These are phyloP conservation scores for Hemicordylus capensis DNA, from an alignment of 2,113 vertebrate genomes.

Conservation along the genomic window DNA sequence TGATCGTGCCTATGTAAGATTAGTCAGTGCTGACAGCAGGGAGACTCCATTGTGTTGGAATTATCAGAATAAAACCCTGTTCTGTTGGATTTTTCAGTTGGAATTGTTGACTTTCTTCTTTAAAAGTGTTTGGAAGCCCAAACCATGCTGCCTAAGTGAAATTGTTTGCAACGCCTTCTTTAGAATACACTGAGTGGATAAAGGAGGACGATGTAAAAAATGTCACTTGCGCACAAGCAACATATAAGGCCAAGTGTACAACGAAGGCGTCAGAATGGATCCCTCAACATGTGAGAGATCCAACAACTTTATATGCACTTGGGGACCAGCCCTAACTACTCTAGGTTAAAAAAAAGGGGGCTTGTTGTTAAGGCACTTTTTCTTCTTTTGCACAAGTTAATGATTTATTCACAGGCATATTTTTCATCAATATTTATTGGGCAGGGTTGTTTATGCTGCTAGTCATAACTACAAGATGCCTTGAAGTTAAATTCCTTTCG, in stretches of 20 bases:
- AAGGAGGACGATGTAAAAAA: too few species aligned
- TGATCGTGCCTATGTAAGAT: too few species aligned
- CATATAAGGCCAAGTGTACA: neutral
- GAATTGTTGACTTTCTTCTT: too few species aligned
- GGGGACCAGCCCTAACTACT: neutral
- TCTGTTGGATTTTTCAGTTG: too few species aligned
- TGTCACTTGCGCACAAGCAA: neutral
- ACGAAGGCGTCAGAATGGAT: neutral
- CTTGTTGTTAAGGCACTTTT: neutral
- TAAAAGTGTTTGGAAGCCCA: too few species aligned
- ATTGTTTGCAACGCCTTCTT: too few species aligned
- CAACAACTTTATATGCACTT: neutral
- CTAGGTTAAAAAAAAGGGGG: neutral
- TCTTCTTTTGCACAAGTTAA: neutral
- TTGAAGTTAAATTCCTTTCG: neutral
- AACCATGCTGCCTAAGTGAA: too few species aligned
- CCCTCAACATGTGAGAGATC: neutral
- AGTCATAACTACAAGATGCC: slow-evolving; percentile 1
- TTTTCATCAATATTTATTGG: slow-evolving; percentile 34
- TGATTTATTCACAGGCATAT: slow-evolving; percentile 25
- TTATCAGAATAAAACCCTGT: too few species aligned
- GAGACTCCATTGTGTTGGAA: too few species aligned
- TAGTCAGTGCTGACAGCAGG: too few species aligned
- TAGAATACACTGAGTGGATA: too few species aligned
- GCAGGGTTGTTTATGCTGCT: slow-evolving; percentile 1